Evolutionary conservation across 2,888 invertebrate genomes (phyloP).

Genomic region (Hemicrepidius hirtus): DNA sequence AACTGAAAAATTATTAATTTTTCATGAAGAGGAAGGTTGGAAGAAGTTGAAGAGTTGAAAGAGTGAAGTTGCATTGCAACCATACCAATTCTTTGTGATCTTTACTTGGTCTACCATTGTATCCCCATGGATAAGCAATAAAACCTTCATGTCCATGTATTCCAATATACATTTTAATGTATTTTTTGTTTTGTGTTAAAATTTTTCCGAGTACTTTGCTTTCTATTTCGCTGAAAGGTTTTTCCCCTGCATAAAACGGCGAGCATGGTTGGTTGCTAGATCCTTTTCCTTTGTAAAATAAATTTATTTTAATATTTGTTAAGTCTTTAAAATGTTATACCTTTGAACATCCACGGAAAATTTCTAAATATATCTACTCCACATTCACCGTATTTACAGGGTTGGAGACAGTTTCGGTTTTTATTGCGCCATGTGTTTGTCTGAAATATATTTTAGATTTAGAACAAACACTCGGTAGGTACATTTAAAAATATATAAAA

Average conservation of each 20-base stretch:
- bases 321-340: too few species aligned
- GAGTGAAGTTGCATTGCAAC: neutral
- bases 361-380: constrained; percentile 14
- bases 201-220: neutral
- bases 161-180: constrained; percentile 1
- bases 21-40: too few species aligned
- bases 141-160: neutral
- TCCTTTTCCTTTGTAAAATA: too few species aligned
- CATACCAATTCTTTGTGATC: neutral
- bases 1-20: too few species aligned
- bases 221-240: constrained; percentile 3
- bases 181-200: neutral
- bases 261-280: constrained; percentile 62
- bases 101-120: neutral
- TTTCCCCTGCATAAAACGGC: neutral
- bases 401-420: neutral
- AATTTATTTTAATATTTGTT: too few species aligned
- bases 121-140: constrained; percentile 13
- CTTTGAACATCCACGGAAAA: constrained; percentile 4
- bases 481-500: too few species aligned
- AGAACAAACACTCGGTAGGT: too few species aligned
- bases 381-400: neutral
- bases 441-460: too few species aligned
- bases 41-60: neutral
- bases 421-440: neutral